phyloP scores from a whole-genome alignment of 2,888 invertebrate genomes.

The Archips xylosteana region DNA sequence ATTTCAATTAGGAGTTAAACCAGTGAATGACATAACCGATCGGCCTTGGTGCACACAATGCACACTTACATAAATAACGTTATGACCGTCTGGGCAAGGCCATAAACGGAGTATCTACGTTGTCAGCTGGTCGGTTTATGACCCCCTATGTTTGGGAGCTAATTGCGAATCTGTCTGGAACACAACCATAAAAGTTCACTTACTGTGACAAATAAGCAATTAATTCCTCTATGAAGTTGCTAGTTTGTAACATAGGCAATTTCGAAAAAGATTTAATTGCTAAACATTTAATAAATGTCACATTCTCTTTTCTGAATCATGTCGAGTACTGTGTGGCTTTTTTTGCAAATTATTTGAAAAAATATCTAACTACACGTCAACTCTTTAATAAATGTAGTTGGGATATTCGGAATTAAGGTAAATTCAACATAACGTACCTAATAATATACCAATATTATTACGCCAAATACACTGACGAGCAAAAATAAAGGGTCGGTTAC shows the following conservation, averaged over 20 bases:
- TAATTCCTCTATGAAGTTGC: background rate
- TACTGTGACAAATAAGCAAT: conserved; percentile 16
- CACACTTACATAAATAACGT: conserved; percentile 59
- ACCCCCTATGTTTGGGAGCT: conserved; percentile 15
- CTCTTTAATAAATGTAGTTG: background rate
- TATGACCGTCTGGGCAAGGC: conserved; percentile 51
- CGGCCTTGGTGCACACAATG: conserved; percentile 67
- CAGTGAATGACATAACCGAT: conserved; percentile 64
- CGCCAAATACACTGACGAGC: background rate
- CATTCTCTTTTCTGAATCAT: background rate
- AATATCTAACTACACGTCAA: background rate
- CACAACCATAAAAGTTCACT: conserved; percentile 22
- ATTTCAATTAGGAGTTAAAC: conserved; percentile 55
- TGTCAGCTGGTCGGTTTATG: conserved; percentile 33
- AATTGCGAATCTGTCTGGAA: conserved; percentile 33
- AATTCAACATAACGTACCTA: too few species aligned
- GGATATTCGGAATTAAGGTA: background rate
- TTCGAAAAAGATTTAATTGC: too few species aligned
- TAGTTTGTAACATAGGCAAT: background rate
- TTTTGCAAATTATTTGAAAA: background rate
- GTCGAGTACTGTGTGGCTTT: background rate
- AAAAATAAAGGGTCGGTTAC: too few species aligned
- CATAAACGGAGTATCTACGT: conserved; percentile 22
- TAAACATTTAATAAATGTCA: too few species aligned
- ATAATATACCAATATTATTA: background rate